Evolutionary conservation across 2,888 invertebrate species (phyloP), one percentile per base, ranked within the genome.

Genomic region (Ornithoptera alexandrae): DNA sequence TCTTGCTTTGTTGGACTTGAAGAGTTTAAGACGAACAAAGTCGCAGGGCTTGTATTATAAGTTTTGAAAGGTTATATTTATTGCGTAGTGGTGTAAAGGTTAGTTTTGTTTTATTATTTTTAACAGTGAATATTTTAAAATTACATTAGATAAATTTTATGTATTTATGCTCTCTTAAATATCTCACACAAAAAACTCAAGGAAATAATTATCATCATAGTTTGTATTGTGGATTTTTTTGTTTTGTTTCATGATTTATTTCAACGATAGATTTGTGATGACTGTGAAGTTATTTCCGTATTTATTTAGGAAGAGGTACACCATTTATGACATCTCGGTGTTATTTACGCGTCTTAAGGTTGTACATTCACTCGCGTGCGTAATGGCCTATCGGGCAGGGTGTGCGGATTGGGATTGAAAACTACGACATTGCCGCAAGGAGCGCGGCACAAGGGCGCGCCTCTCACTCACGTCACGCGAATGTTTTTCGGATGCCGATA

Each of bases 371-470:
- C 88, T 84, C 73, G 75, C 77, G 77, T 77, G 80, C 77, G 76
- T 77, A 74, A 78, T 77, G 74, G 79, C 57, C 80, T 84, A 85
- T 53, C 62, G 86, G 84, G 84, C 75, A 76, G 73, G 77, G 79
- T 74, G 81, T 69, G 71, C 71, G 73, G 71, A 66, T 73, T 76
- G 80, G 81, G 83, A 81, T 84, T 85, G 83, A 84, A 83, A 83
- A 84, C 83, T 81, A 81, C 84, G 85, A 86, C 85, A 85, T 88
- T 87, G 86, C 75, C 73, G 76, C 78, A 75, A 81, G 83, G 87
- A 87, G 85, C 82, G 84, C 84, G 79, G 77, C 73, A 82, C 90
- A 91, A 92, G 91, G 91, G 91, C 91, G 87, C 81, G 74, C 92
- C 92, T 90, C 89, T 92, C 91, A 90, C 92, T 87, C 83, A 82